phyloP scores from a whole-genome alignment of 2,888 invertebrate species.

The Tupiocoris notatus region DNA sequence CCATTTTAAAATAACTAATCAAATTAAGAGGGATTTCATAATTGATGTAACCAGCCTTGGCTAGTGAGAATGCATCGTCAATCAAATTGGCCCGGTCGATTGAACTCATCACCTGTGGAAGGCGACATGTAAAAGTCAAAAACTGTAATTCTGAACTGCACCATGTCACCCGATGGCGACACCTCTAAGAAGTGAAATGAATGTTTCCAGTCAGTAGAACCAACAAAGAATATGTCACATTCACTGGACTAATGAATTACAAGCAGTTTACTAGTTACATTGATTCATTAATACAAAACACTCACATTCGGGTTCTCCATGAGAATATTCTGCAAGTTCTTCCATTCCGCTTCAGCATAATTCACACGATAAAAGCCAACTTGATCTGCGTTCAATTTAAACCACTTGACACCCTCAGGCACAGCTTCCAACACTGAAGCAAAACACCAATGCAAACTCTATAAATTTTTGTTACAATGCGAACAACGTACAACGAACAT shows the following conservation, averaged over 20 bases:
- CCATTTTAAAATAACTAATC: slow-evolving; percentile 62
- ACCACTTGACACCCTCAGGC: slow-evolving; percentile 60
- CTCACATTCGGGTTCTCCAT: slow-evolving; percentile 55
- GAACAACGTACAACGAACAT: no score
- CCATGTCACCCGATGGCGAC: no score
- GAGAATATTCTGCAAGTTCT: slow-evolving; percentile 55
- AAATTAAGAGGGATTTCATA: slow-evolving; percentile 70
- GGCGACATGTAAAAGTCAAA: not conserved
- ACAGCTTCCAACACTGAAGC: slow-evolving; percentile 10
- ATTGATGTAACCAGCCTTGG: slow-evolving; percentile 66
- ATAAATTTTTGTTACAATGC: no score
- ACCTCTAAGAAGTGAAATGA: no score
- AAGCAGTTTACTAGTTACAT: no score
- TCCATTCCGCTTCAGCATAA: slow-evolving; percentile 71
- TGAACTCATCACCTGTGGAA: slow-evolving; percentile 48
- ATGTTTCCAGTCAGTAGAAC: no score
- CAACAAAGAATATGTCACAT: no score
- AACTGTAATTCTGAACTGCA: no score
- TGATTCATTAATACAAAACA: not conserved
- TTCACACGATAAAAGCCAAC: slow-evolving; percentile 87
- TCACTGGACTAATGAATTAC: no score
- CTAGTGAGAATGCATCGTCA: slow-evolving; percentile 79
- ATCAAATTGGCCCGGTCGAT: slow-evolving; percentile 75
- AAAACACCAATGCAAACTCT: no score
- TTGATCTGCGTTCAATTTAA: slow-evolving; percentile 83